Conservation (phyloP, 2,888 invertebrate genomes). For the Orgyia antiqua region DNA sequence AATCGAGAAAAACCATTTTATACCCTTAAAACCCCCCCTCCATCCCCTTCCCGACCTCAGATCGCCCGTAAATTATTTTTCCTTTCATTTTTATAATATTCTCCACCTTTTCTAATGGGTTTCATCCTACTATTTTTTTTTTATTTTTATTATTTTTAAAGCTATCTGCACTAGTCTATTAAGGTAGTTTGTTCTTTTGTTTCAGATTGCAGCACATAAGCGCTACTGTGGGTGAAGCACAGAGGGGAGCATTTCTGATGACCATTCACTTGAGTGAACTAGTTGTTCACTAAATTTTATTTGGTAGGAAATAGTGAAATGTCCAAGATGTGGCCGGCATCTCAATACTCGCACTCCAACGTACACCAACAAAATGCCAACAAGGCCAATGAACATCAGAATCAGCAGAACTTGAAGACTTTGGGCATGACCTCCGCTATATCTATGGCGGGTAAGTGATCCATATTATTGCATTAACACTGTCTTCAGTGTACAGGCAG, state of each 20-base stretch:
- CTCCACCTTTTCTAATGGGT: no score
- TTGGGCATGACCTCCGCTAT: slow-evolving; percentile 97
- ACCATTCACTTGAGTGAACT: no score
- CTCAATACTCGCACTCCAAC: slow-evolving; percentile 69
- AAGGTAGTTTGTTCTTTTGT: slow-evolving; percentile 31
- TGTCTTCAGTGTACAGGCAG: no score
- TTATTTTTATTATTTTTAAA: no score
- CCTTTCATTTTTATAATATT: no score
- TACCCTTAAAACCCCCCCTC: no score
- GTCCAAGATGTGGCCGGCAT: slow-evolving; percentile 75
- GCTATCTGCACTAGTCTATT: no score
- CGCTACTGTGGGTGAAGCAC: slow-evolving; percentile 38
- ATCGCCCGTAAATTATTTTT: no score
- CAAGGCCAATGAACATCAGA: slow-evolving; percentile 66
- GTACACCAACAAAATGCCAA: slow-evolving; percentile 35
- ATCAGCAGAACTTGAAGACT: slow-evolving; percentile 80
- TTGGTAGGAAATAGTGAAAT: slow-evolving; percentile 10
- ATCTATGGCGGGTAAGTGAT: slow-evolving; percentile 82
- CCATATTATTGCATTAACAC: no score
- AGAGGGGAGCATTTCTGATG: slow-evolving; percentile 43
- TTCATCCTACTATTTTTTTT: no score
- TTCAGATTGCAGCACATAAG: slow-evolving; percentile 31
- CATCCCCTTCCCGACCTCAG: no score
- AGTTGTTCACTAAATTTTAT: slow-evolving; percentile 19
- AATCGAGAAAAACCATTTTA: no score